phyloP scores from a whole-genome alignment of 1,140 invertebrate genomes.

The Odontomachus brunneus region DNA sequence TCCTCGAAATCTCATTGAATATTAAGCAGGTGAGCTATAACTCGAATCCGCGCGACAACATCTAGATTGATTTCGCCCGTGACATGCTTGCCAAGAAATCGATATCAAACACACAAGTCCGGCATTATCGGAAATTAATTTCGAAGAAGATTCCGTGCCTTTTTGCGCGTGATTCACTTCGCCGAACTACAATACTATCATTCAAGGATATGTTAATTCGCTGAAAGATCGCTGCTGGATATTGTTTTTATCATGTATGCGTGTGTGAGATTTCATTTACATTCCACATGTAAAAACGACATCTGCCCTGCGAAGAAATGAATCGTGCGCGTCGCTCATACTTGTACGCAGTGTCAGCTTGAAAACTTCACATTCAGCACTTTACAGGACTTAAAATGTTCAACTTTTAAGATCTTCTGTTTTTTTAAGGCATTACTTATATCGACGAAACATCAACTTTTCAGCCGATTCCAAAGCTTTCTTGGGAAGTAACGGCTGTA shows the following conservation, averaged over 20 bases:
- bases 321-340: neutral
- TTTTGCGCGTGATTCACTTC: conserved; percentile 1
- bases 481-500: conserved; percentile 34
- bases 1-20: conserved; percentile 60
- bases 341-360: neutral
- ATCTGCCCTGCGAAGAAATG: no score
- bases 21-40: neutral
- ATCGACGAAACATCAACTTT: conserved; percentile 54
- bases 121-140: conserved; percentile 57
- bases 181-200: neutral
- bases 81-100: conserved; percentile 17
- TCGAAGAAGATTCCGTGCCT: neutral
- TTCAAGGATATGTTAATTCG: conserved; percentile 29
- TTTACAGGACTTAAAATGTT: neutral
- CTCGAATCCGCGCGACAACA: neutral
- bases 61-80: conserved; percentile 26
- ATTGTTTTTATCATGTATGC: neutral
- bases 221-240: neutral
- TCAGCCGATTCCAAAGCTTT: conserved; percentile 37
- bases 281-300: no score
- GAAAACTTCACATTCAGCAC: conserved; percentile 1
- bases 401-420: conserved; percentile 7
- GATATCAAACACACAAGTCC: conserved; percentile 5
- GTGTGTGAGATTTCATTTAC: neutral
- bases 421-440: conserved; percentile 50